A percentile compares a stretch with the other conserved stretches of the same genome.
These are phyloP conservation scores for Xylota segnis DNA, from an alignment of 2,888 invertebrate genomes.

Conservation along the genomic window DNA sequence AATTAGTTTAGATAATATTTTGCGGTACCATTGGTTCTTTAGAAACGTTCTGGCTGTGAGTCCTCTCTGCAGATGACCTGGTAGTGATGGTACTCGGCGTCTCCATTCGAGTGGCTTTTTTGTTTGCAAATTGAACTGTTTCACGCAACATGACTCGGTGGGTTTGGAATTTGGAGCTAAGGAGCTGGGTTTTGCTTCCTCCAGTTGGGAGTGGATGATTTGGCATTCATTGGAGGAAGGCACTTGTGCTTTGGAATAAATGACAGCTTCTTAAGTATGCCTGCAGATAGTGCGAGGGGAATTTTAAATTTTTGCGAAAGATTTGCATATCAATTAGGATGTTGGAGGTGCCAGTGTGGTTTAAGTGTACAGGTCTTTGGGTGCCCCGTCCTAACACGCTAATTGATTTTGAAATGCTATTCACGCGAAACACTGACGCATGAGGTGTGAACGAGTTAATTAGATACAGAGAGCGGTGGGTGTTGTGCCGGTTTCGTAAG, in stretches of 20 bases:
- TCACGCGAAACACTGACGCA: slow-evolving; percentile 13
- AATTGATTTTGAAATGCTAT: slow-evolving; percentile 35
- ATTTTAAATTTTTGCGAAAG: slow-evolving; percentile 17
- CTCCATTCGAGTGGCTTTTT: not conserved
- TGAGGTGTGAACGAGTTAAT: slow-evolving; percentile 33
- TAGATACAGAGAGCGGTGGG: slow-evolving; percentile 2
- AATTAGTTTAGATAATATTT: slow-evolving; percentile 29
- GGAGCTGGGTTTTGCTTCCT: not conserved
- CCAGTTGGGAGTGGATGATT: slow-evolving; percentile 6
- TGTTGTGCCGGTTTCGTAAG: slow-evolving; percentile 6
- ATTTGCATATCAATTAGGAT: not conserved
- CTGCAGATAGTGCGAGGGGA: slow-evolving; percentile 15
- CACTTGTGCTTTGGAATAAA: not conserved
- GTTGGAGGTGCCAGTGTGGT: not conserved
- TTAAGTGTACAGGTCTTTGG: not conserved
- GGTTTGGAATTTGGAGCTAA: slow-evolving; percentile 3
- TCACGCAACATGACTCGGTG: slow-evolving; percentile 9
- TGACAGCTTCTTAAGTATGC: slow-evolving; percentile 1
- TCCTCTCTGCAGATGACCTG: slow-evolving; percentile 2
- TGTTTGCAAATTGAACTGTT: slow-evolving; percentile 22
- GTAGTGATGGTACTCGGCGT: not conserved
- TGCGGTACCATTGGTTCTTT: not conserved
- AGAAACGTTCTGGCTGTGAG: not conserved
- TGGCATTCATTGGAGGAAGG: not conserved
- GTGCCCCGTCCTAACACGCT: not conserved